These are phyloP conservation scores for Pterostichus madidus DNA, from an alignment of 2,888 invertebrate species.

Conservation along the genomic window DNA sequence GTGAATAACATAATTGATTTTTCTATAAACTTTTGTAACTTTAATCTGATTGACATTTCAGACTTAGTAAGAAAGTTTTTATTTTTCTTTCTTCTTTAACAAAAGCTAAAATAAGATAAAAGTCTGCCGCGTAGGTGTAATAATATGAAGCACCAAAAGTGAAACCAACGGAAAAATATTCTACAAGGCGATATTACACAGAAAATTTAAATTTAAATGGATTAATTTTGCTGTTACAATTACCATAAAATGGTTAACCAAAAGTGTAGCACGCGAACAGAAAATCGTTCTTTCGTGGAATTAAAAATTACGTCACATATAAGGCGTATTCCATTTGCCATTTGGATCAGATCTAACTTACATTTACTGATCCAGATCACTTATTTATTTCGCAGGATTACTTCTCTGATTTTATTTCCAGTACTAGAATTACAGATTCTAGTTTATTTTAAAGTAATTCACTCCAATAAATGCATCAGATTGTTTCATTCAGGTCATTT, in stretches of 20 bases:
- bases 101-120: background rate
- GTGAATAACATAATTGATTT: slow-evolving; percentile 21
- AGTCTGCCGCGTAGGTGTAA: background rate
- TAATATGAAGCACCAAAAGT: slow-evolving; percentile 7
- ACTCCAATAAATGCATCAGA: no score
- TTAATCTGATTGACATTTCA: slow-evolving; percentile 48
- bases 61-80: slow-evolving; percentile 32
- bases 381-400: no score
- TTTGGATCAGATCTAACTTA: no score
- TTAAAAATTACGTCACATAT: slow-evolving; percentile 37
- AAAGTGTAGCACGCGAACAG: background rate
- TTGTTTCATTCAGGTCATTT: no score
- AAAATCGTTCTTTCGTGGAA: slow-evolving; percentile 25
- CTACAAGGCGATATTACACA: slow-evolving; percentile 27
- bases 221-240: slow-evolving; percentile 37
- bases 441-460: no score
- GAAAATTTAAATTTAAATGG: slow-evolving; percentile 43
- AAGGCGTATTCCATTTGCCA: no score
- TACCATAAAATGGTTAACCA: slow-evolving; percentile 44
- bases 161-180: slow-evolving; percentile 28
- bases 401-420: no score
- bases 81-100: slow-evolving; percentile 24
- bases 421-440: no score
- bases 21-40: slow-evolving; percentile 31
- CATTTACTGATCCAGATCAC: no score